Evolutionary conservation across 2,113 vertebrate species (phyloP).

Genomic region (Aptenodytes patagonicus): DNA sequence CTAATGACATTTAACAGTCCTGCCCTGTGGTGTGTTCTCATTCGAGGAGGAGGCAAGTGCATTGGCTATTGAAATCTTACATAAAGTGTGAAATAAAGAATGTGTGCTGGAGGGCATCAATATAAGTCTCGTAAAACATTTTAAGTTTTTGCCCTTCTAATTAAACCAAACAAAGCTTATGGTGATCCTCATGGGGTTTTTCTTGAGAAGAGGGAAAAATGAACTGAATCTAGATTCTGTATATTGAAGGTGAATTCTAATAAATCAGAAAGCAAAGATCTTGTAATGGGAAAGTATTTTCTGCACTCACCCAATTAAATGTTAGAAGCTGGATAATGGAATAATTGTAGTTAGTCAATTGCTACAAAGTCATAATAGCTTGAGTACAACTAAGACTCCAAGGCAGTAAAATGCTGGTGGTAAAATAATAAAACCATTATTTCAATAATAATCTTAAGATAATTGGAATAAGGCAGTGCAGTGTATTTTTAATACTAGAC

Average conservation of each 20-base stretch:
- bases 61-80: background rate
- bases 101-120: constrained; percentile 10
- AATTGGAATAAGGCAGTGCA: constrained; percentile 57
- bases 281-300: constrained; percentile 36
- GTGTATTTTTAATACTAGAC: constrained; percentile 51
- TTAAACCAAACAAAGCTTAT: background rate
- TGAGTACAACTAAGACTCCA: constrained; percentile 29
- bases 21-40: background rate
- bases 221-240: background rate
- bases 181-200: background rate
- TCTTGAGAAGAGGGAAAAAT: background rate
- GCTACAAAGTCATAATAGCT: constrained; percentile 61
- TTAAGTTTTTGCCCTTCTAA: background rate
- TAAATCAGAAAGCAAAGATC: constrained; percentile 57
- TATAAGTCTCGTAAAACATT: background rate
- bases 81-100: constrained; percentile 9
- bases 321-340: constrained; percentile 53
- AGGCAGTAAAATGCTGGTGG: constrained; percentile 49
- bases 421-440: constrained; percentile 66
- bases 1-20: constrained; percentile 21
- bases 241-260: constrained; percentile 25
- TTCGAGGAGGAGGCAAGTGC: background rate
- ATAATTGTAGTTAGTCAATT: constrained; percentile 65
- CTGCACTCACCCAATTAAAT: constrained; percentile 45
- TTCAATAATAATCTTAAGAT: constrained; percentile 64